Evolutionary conservation across 2,888 invertebrate species (phyloP).

Genomic region (Melanostoma mellinum): DNA sequence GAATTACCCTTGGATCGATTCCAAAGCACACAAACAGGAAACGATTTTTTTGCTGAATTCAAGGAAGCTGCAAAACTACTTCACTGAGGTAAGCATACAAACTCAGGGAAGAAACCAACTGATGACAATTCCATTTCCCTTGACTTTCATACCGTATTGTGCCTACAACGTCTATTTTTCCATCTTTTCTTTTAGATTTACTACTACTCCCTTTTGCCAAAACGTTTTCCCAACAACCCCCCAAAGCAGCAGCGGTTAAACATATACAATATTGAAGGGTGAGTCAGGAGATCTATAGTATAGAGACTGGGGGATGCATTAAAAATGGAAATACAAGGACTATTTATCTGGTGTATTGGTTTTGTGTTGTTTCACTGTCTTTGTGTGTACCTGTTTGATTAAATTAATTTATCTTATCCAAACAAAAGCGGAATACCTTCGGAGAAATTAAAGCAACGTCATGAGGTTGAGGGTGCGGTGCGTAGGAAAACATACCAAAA

Average conservation of each 20-base stretch:
- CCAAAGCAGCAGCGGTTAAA: background rate
- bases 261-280: background rate
- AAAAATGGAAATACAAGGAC: slow-evolving; percentile 25
- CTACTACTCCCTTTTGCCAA: background rate
- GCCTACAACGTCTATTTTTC: slow-evolving; percentile 8
- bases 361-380: slow-evolving; percentile 15
- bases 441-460: slow-evolving; percentile 16
- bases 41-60: slow-evolving; percentile 52
- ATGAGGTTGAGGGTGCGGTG: background rate
- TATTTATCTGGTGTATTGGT: slow-evolving; percentile 63
- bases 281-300: background rate
- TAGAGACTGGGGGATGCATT: background rate
- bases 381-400: slow-evolving; percentile 56
- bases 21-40: slow-evolving; percentile 47
- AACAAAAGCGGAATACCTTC: slow-evolving; percentile 44
- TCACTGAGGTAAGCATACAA: background rate
- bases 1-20: slow-evolving; percentile 51
- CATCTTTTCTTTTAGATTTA: background rate
- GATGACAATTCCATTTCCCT: slow-evolving; percentile 47
- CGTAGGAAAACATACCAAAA: no score
- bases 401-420: slow-evolving; percentile 70
- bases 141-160: slow-evolving; percentile 6
- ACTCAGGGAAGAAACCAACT: slow-evolving; percentile 23
- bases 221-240: background rate
- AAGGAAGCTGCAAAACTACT: slow-evolving; percentile 42